Evolutionary conservation across 2,888 invertebrate species (phyloP), one percentile per base, ranked within the genome.

Genomic region (Dinocampus coccinellae): DNA sequence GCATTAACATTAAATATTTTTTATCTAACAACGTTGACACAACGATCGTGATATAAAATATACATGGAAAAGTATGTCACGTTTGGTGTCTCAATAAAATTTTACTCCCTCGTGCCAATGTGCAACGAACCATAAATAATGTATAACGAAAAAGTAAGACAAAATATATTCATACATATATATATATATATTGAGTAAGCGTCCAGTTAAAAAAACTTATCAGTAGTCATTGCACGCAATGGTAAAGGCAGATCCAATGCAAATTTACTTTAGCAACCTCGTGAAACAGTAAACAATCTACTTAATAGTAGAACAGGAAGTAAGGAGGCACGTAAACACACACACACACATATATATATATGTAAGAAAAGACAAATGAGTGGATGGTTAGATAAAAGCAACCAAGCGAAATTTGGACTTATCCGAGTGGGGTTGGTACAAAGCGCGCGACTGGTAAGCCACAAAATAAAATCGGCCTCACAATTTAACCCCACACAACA

Each of bases 171-270:
- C n/a, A n/a, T n/a, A n/a, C n/a, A n/a, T n/a, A n/a, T n/a, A n/a
- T n/a, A n/a, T n/a, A n/a, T n/a, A n/a, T n/a, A n/a, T n/a, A n/a
- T 76, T 64, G 72, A 71, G 69, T 73, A 76, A 77, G 73, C 75
- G 77, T 73, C 69, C 77, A 75, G 74, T 78, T 76, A 75, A 79
- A 62, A 70, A 53, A 73, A 79, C 75, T 83, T 82, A 81, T 82
- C 81, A 81, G 47, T 16, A 47, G 78, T 81, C 79, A 66, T 24
- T 75, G 75, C 83, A 83, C 83, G 83, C 82, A 77, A 82, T 66
- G 73, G 75, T 75, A 76, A 75, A 76, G 64, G 73, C 61, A 72
- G 75, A 73, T 61, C 71, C 76, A 76, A 81, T 82, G 81, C 75
- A 80, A 83, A 83, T 81, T 79, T 70, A 72, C 58, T 60, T 22